Evolutionary conservation across 2,888 invertebrate genomes (phyloP), one percentile per base, ranked within the genome.

Genomic region (Automeris io): DNA sequence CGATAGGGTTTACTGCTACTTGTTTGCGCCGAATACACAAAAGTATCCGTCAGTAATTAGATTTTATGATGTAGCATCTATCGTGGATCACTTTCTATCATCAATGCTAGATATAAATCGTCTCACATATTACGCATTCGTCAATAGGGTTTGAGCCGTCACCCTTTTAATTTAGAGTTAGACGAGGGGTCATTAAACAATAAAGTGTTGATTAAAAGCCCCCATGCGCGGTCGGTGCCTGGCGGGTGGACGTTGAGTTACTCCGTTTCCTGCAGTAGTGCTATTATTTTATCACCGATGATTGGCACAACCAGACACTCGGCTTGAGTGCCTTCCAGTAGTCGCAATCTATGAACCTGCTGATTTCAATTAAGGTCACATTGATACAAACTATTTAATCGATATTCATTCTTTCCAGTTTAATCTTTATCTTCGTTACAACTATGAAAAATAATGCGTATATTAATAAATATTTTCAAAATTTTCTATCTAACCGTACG

Each of bases 171-270:
- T 85, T 85, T 85, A 83, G 76, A 77, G 59, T 74, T 67, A 73
- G 73, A 69, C 80, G 81, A 83, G 74, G 82, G 86, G 82, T 83
- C 85, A 86, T 86, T 86, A 86, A 86, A 86, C 86, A 86, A 86
- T 85, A 85, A 83, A 85, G 86, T 85, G 86, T 85, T 85, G 86
- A 86, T 86, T 85, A 86, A 86, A 85, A 85, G 86, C 86, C 86
- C 86, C 81, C 78, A 86, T 86, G 82, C 76, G 74, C 75, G 72
- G 70, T 71, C 66, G 61, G 54, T 53, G 52, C 53, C 52, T 53
- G 46, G 42, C 49, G 48, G 51, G 53, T 51, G 57, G 57, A 54
- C 51, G 54, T 62, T 70, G 80, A 81, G 82, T 83, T 81, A 80
- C 77, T 76, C 67, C 76, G 76, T 59, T 85, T 86, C 86, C 86